These are phyloP conservation scores for Indicator maculatus DNA, from an alignment of 2,113 vertebrate genomes.

Conservation along the genomic window DNA sequence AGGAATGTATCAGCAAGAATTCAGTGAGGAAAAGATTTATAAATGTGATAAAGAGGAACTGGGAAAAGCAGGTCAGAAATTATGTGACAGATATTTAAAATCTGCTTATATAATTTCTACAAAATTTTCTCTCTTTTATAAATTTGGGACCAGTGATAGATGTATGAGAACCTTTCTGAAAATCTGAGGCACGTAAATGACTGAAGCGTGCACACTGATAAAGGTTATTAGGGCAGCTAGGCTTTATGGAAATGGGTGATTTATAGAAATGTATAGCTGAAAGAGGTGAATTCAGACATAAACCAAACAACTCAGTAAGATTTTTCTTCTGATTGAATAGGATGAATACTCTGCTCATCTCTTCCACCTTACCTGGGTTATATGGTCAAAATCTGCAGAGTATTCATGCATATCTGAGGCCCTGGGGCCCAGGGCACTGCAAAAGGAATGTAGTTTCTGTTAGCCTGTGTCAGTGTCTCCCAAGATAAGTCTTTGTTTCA, in stretches of 20 bases:
- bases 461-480: conserved; percentile 3
- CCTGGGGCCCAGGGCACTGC: neutral
- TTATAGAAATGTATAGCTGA: neutral
- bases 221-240: neutral
- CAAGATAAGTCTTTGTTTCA: neutral
- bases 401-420: neutral
- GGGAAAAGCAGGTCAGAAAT: neutral
- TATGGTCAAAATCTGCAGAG: neutral
- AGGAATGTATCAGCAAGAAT: neutral
- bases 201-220: neutral
- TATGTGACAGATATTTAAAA: neutral
- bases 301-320: neutral
- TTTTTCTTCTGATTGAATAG: neutral
- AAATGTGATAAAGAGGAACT: neutral
- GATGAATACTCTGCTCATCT: neutral
- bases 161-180: neutral
- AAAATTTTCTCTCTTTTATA: neutral
- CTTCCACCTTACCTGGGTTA: neutral
- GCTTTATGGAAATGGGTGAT: neutral
- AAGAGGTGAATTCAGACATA: neutral
- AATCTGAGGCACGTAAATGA: neutral
- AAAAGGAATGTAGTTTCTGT: neutral
- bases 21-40: neutral
- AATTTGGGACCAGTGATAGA: neutral
- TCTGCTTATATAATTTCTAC: neutral